phyloP scores from a whole-genome alignment of 2,113 vertebrate species.

The Phoenicopterus ruber region DNA sequence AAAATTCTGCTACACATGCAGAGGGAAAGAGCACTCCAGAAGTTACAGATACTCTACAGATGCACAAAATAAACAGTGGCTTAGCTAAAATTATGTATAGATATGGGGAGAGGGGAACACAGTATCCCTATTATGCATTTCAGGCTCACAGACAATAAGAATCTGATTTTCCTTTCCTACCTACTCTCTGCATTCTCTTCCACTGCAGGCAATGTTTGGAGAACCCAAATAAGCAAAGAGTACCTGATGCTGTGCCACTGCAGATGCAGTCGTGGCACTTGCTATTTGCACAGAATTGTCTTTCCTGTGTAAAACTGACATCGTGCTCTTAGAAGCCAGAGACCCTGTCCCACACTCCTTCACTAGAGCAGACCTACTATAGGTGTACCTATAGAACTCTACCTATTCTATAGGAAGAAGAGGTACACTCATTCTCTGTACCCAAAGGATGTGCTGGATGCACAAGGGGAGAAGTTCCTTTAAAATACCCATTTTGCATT shows the following conservation, averaged over 20 bases:
- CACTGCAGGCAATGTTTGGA: background rate
- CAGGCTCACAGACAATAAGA: background rate
- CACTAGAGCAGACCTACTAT: background rate
- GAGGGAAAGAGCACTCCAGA: background rate
- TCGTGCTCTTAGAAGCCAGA: background rate
- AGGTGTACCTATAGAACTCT: background rate
- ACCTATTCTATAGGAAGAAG: background rate
- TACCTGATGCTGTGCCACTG: background rate
- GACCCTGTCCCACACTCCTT: background rate
- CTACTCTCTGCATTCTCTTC: background rate
- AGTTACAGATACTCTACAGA: background rate
- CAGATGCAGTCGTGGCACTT: background rate
- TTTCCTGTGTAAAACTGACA: background rate
- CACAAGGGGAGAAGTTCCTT: background rate
- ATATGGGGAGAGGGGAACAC: fast-evolving
- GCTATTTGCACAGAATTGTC: background rate
- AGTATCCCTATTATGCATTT: background rate
- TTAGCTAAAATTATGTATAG: background rate
- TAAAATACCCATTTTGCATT: background rate
- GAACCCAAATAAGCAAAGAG: background rate
- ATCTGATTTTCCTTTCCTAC: background rate
- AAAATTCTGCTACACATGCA: background rate
- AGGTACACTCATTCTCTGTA: background rate
- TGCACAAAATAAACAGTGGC: background rate
- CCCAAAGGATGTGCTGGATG: background rate